Percentiles rank a stretch among this genome's conserved stretches.
These are phyloP conservation scores for Meloe dianella DNA, from an alignment of 2,888 invertebrate genomes.

Conservation along the genomic window DNA sequence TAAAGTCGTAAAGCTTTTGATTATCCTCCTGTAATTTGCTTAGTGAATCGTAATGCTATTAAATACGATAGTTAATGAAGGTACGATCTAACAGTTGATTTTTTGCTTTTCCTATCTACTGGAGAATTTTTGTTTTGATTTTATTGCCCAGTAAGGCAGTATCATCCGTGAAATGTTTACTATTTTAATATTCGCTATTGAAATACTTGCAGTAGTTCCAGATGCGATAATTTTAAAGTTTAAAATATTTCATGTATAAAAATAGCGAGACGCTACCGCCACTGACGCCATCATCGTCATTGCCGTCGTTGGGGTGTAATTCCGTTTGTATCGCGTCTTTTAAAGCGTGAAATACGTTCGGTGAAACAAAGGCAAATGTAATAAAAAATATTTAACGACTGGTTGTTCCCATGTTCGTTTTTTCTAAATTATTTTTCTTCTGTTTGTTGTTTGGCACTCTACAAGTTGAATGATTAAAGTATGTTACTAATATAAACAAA, in stretches of 20 bases:
- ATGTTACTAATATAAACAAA: neutral
- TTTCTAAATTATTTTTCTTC: neutral
- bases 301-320: slow-evolving; percentile 11
- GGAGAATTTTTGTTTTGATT: slow-evolving; percentile 3
- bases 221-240: slow-evolving; percentile 19
- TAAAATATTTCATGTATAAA: slow-evolving; percentile 25
- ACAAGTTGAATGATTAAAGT: neutral
- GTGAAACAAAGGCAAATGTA: neutral
- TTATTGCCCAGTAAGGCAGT: neutral
- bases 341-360: slow-evolving; percentile 11
- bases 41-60: slow-evolving; percentile 28
- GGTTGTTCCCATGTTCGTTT: neutral
- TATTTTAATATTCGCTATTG: slow-evolving; percentile 15
- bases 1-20: slow-evolving; percentile 33
- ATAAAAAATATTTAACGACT: neutral
- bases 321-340: slow-evolving; percentile 9
- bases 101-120: neutral
- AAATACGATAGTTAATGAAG: slow-evolving; percentile 29
- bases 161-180: neutral
- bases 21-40: slow-evolving; percentile 30
- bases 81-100: slow-evolving; percentile 5
- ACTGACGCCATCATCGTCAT: neutral
- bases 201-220: slow-evolving; percentile 14
- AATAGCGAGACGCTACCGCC: slow-evolving; percentile 2
- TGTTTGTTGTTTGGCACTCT: no score